These are phyloP conservation scores for Rotaria macrura DNA, from an alignment of 2,888 invertebrate genomes.

Conservation along the genomic window DNA sequence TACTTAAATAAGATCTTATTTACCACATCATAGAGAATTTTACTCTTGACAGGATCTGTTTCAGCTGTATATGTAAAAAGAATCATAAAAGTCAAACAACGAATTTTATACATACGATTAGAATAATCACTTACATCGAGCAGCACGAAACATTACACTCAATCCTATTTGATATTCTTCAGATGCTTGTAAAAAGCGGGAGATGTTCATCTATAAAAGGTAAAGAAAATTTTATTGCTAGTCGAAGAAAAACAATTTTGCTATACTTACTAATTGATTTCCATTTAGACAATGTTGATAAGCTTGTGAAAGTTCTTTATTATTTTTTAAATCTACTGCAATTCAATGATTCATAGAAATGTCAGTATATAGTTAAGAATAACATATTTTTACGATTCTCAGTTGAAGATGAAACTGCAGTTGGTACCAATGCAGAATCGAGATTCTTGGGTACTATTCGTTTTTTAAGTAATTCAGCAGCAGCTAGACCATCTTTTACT, in stretches of 20 bases:
- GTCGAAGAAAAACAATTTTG: neutral
- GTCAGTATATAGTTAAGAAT: neutral
- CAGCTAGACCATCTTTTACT: neutral
- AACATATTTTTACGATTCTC: neutral
- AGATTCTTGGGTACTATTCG: neutral
- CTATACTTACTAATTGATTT: neutral
- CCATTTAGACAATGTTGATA: slow-evolving; percentile 8
- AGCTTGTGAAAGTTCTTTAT: neutral
- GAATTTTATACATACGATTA: neutral
- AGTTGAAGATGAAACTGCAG: neutral
- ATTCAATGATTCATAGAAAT: neutral
- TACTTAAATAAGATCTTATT: neutral
- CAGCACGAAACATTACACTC: neutral
- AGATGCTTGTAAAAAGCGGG: neutral
- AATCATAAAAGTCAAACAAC: neutral
- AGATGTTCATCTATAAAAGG: neutral
- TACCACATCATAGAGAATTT: slow-evolving; percentile 8
- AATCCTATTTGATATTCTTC: neutral
- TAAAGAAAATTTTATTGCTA: no score
- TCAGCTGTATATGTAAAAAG: neutral
- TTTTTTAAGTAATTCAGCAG: neutral
- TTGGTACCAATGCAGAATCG: no score
- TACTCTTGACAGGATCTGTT: neutral
- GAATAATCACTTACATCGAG: neutral
- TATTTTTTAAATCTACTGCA: neutral